Conservation (phyloP, 2,888 invertebrate genomes). For the Sinodicranocentrus sp. region DNA sequence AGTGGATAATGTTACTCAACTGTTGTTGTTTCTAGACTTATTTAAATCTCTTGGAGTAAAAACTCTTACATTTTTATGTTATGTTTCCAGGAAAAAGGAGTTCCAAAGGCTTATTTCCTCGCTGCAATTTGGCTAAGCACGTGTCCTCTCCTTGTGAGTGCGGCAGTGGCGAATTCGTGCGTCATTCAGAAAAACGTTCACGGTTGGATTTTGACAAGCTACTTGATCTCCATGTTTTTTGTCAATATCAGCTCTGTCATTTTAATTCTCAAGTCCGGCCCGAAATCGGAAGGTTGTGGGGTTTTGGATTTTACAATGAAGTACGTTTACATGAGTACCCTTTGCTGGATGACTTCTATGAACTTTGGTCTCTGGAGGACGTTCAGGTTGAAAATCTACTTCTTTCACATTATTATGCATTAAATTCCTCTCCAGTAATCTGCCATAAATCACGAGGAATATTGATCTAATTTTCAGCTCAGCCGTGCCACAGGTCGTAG, state of each 20-base stretch:
- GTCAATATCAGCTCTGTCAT: conserved; percentile 67
- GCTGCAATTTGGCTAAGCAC: conserved; percentile 63
- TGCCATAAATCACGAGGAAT: too few relatives aligned
- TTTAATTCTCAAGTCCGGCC: conserved; percentile 40
- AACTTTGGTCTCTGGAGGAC: conserved; percentile 63
- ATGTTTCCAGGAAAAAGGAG: conserved; percentile 35
- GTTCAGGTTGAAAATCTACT: too few relatives aligned
- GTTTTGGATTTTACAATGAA: conserved; percentile 64
- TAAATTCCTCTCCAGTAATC: too few relatives aligned
- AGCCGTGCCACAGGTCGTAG: conserved; percentile 45
- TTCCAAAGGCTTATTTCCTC: conserved; percentile 50
- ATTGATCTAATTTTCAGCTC: conserved; percentile 25
- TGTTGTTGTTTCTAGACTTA: too few relatives aligned
- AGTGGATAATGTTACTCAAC: too few relatives aligned
- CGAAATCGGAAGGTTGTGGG: conserved; percentile 22
- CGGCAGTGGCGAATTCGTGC: conserved; percentile 59
- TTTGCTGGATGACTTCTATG: conserved; percentile 71
- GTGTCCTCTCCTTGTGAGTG: conserved; percentile 63
- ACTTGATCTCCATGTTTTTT: conserved; percentile 68
- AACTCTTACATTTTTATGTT: not conserved
- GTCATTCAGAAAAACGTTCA: conserved; percentile 69
- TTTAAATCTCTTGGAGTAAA: too few relatives aligned
- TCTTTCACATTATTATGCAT: too few relatives aligned
- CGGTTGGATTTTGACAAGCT: conserved; percentile 65
- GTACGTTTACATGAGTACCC: conserved; percentile 63